Base-by-base conservation (phyloP, 2,113 vertebrate species). In the Etheostoma cragini region DNA sequence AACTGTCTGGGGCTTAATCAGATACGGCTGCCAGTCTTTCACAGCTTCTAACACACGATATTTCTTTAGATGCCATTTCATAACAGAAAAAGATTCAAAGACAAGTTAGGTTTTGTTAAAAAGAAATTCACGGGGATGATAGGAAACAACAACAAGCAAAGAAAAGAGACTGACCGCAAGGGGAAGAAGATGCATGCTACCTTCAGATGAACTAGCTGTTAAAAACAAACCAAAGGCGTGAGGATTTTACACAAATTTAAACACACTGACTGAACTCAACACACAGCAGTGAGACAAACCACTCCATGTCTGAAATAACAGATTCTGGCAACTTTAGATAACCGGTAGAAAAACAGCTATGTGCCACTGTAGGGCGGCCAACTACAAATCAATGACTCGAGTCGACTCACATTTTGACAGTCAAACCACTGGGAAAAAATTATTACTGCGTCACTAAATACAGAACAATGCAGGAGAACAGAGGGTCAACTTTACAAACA, bases 1-100 rank as follows among this genome's bases (percentile, higher is more conserved):
- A 82, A 46, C 21, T 19, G 74, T 26, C 49, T 66, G 10, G 42
- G 42, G 17, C 64, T 56, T 47, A 33, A 80, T 81, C 63, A 71
- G 67, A 87, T 62, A 22, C 10, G 14, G 8, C 70, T 49, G 33
- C 58, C 61, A 50, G 21, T 71, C 58, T 72, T 22, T 22, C 35
- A 73, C 19, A 46, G 46, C 64, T 70, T 74, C 67, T 56, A 30
- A 35, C 42, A 74, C 45, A 26, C 57, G 17, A 76, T 63, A 46
- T 61, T n/a, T 33, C 58, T 62, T 68, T 53, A 62, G 38, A 76
- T 83, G 38, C 21, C 42, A 35, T 19, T 74, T 62, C 53, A 63
- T 45, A 42, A 67, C 21, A 17, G 4, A 38, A 56, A 45, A 56
- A 46, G 49, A 15, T 63, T 35, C 13, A 56, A 62, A 63, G 47